A percentile compares a stretch with the other conserved stretches of the same genome.
These are phyloP conservation scores for Muscicapa striata DNA, from an alignment of 2,797 vertebrate species.

Conservation along the genomic window DNA sequence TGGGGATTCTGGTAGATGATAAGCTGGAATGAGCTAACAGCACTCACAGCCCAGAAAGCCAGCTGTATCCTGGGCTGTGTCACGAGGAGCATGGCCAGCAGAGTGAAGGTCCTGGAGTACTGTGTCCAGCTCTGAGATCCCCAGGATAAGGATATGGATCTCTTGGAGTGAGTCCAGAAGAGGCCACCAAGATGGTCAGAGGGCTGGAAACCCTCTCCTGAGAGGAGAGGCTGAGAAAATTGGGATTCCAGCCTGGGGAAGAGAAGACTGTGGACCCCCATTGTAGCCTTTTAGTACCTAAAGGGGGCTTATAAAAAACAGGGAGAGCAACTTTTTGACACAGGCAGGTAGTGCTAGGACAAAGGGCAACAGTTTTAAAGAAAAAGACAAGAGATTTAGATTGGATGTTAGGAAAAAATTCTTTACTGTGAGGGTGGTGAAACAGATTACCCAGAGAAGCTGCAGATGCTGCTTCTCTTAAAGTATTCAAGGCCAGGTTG, in stretches of 20 bases:
- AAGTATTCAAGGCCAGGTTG: not conserved
- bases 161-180: not conserved
- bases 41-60: fast-evolving
- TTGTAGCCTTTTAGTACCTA: not conserved
- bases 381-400: not conserved
- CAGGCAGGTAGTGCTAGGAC: too few relatives aligned
- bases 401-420: not conserved
- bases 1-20: not conserved
- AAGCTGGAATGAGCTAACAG: not conserved
- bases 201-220: not conserved
- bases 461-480: not conserved
- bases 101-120: not conserved
- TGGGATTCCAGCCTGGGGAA: not conserved
- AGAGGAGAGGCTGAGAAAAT: not conserved
- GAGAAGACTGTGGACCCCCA: not conserved
- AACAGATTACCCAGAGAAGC: not conserved
- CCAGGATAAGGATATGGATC: not conserved
- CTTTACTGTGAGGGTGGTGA: not conserved
- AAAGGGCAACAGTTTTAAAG: not conserved
- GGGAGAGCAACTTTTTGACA: not conserved
- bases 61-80: not conserved
- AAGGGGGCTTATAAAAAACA: not conserved
- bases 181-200: not conserved
- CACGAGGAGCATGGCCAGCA: fast-evolving
- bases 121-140: not conserved